Percentiles rank a stretch among this genome's conserved stretches.
Evolutionary conservation across 2,797 vertebrate species (phyloP).

Genomic region (Amblyraja radiata): DNA sequence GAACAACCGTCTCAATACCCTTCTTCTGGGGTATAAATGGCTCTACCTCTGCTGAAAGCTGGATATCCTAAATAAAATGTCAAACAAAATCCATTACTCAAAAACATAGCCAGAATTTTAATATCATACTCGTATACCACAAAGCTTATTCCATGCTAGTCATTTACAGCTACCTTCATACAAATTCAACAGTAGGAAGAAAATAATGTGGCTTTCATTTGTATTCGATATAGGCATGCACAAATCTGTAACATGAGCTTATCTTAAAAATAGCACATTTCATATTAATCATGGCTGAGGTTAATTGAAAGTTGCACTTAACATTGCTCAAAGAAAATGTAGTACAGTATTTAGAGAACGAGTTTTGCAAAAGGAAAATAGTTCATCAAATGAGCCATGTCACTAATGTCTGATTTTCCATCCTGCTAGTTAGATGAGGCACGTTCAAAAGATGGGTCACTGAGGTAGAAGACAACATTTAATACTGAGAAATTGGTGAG

Average conservation of each 20-base stretch:
- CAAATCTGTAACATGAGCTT: background rate
- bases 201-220: background rate
- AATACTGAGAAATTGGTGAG: no score
- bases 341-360: background rate
- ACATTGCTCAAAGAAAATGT: background rate
- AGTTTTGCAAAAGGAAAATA: background rate
- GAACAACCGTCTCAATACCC: constrained; percentile 76
- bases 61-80: constrained; percentile 75
- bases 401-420: background rate
- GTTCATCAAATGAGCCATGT: background rate
- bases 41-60: constrained; percentile 95
- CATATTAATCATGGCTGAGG: background rate
- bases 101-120: background rate
- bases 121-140: background rate
- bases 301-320: background rate
- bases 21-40: constrained; percentile 98
- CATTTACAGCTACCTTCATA: background rate
- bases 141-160: background rate
- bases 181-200: background rate
- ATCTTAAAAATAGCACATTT: background rate
- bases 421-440: background rate
- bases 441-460: no score
- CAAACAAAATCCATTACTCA: constrained; percentile 29
- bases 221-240: background rate
- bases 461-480: no score